These are phyloP conservation scores for Eleutherodactylus coqui DNA, from an alignment of 2,797 vertebrate species.

Conservation along the genomic window DNA sequence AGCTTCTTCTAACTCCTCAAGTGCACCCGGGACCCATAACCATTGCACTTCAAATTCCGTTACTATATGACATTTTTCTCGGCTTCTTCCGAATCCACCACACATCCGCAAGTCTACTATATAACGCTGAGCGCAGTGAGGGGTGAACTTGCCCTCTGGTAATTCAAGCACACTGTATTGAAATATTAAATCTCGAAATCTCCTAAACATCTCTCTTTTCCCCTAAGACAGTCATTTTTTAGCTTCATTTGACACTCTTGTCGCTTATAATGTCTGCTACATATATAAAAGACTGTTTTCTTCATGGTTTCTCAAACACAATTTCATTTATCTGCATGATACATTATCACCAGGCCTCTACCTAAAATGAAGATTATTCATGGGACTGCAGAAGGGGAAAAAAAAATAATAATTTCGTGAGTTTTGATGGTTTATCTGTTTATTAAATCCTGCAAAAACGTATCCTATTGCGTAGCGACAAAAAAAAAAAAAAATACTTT, in stretches of 20 bases:
- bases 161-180: conserved; percentile 22
- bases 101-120: not conserved
- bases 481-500: conserved; percentile 15
- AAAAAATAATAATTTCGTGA: conserved; percentile 39
- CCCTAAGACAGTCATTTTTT: conserved; percentile 50
- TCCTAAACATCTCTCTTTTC: conserved; percentile 47
- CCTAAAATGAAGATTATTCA: conserved; percentile 52
- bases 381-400: not conserved
- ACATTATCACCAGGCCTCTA: conserved; percentile 31
- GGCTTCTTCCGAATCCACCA: not conserved
- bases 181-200: conserved; percentile 49
- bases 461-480: conserved; percentile 35
- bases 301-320: conserved; percentile 48
- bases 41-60: not conserved
- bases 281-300: conserved; percentile 45
- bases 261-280: conserved; percentile 38
- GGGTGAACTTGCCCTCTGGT: conserved; percentile 37
- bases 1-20: not conserved
- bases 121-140: conserved; percentile 15
- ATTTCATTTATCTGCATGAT: conserved; percentile 50
- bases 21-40: not conserved
- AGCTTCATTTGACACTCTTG: conserved; percentile 50
- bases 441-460: conserved; percentile 41
- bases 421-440: conserved; percentile 47
- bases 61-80: not conserved